phyloP scores from a whole-genome alignment of 2,888 invertebrate genomes.

The Smittia aterrima region DNA sequence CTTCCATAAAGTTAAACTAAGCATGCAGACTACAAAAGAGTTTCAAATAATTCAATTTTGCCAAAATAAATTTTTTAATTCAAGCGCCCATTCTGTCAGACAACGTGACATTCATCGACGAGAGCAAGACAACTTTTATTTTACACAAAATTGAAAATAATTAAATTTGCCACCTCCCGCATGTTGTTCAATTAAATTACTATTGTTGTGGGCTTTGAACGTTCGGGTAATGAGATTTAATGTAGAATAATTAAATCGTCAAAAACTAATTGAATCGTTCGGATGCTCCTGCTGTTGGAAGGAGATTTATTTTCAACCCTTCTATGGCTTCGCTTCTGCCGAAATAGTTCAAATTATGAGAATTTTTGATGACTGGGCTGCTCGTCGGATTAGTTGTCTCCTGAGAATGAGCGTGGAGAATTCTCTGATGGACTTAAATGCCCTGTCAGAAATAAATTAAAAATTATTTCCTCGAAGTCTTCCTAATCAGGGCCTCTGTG shows the following conservation, averaged over 20 bases:
- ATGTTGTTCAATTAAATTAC: conserved; percentile 21
- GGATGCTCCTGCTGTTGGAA: background rate
- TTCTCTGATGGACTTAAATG: background rate
- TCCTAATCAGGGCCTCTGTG: background rate
- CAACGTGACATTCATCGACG: too few species aligned
- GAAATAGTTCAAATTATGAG: conserved; percentile 33
- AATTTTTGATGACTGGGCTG: background rate
- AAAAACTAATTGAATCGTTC: conserved; percentile 12
- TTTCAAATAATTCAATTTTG: too few species aligned
- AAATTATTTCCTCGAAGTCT: background rate
- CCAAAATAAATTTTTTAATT: too few species aligned
- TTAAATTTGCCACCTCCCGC: conserved; percentile 21
- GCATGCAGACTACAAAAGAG: too few species aligned
- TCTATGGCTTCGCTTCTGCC: background rate
- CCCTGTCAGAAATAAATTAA: background rate
- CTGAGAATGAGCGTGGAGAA: background rate
- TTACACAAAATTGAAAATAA: conserved; percentile 34
- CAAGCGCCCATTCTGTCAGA: too few species aligned
- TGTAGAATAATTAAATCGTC: conserved; percentile 41
- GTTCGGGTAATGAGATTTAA: conserved; percentile 38
- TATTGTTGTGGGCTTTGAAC: conserved; percentile 16
- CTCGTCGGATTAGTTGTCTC: background rate
- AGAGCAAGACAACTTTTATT: too few species aligned
- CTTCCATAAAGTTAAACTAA: too few species aligned
- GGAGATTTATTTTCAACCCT: background rate